These are phyloP conservation scores for Phylloscopus trochilus DNA, from an alignment of 2,113 vertebrate species.

Conservation along the genomic window DNA sequence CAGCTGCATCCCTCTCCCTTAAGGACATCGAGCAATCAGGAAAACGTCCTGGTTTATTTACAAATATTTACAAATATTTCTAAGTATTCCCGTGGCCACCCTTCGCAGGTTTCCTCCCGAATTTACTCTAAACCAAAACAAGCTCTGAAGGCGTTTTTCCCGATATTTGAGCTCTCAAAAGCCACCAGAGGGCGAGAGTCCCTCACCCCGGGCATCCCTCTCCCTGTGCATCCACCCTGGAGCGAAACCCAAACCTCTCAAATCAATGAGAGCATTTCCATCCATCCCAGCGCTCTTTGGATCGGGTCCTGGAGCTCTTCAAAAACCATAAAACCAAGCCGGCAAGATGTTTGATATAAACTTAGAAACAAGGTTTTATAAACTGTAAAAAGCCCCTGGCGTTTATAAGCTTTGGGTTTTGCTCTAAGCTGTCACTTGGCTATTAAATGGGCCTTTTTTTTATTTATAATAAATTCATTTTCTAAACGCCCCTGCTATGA, in stretches of 20 bases:
- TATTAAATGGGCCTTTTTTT: neutral
- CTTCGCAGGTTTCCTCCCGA: too few species aligned
- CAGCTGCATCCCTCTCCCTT: neutral
- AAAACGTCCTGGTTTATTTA: neutral
- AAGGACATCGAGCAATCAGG: neutral
- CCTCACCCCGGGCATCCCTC: too few species aligned
- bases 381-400: conserved; percentile 8
- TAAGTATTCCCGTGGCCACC: too few species aligned
- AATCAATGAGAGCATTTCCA: neutral
- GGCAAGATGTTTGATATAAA: neutral
- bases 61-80: too few species aligned
- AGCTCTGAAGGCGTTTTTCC: neutral
- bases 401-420: neutral
- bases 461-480: conserved; percentile 3
- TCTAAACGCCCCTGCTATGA: neutral
- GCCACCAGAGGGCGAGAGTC: conserved; percentile 29
- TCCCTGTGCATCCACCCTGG: neutral
- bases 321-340: neutral
- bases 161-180: neutral
- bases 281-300: neutral
- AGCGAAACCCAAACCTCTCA: too few species aligned
- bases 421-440: neutral
- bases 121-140: too few species aligned
- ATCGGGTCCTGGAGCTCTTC: neutral
- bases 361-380: conserved; percentile 23